Evolutionary conservation across 1,140 invertebrate species (phyloP).

Genomic region (Ditylenchus dipsaci): DNA sequence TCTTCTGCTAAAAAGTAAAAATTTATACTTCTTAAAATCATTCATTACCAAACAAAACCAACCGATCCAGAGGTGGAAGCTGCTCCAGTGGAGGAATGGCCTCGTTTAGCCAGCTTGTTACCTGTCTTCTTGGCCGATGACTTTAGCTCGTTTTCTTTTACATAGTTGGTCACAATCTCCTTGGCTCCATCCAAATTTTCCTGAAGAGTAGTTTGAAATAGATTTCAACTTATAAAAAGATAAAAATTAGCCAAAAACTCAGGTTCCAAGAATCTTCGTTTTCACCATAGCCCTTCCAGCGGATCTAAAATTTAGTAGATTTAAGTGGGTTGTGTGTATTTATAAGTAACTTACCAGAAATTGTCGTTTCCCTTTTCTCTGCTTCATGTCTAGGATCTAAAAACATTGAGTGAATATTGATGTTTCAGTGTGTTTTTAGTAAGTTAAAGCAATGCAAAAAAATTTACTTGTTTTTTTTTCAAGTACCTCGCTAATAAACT

Average conservation of each 20-base stretch:
- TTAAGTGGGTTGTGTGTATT: too few species aligned
- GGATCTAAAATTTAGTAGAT: conserved; percentile 7
- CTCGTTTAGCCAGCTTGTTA: not conserved
- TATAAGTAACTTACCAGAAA: too few species aligned
- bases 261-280: conserved; percentile 10
- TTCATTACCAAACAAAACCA: not conserved
- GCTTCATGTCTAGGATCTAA: too few species aligned
- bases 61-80: not conserved
- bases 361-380: too few species aligned
- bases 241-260: not conserved
- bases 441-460: too few species aligned
- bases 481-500: too few species aligned
- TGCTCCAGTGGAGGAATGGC: not conserved
- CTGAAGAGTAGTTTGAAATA: not conserved
- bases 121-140: not conserved
- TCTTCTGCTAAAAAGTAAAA: not conserved
- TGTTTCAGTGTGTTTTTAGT: too few species aligned
- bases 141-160: not conserved
- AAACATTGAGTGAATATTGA: too few species aligned
- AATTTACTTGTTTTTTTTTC: too few species aligned
- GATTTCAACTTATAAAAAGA: too few species aligned
- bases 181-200: not conserved
- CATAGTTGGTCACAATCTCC: not conserved
- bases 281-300: conserved; percentile 3
- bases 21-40: not conserved